Evolutionary conservation across 2,797 vertebrate genomes (phyloP), one percentile per base, ranked within the genome.

Genomic region (Decapterus maruadsi): DNA sequence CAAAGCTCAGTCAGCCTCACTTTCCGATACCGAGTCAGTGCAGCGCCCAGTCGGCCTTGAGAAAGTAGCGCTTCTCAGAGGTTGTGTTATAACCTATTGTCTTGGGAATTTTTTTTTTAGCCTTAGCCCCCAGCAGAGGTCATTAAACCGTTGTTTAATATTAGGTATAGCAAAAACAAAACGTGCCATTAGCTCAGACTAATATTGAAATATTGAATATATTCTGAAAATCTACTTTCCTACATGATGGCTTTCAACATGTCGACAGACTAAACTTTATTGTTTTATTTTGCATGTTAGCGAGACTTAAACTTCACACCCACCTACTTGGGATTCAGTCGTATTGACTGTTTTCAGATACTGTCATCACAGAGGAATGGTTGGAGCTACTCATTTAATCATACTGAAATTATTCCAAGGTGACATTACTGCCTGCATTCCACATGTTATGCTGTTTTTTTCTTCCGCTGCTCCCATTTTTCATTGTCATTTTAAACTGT

Each of bases 401-500:
- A 88, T 81, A 61, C 74, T 68, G 78, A 86, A 89, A 93, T 91
- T 90, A 92, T 93, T 93, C 89, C 93, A 95, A 94, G 94, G 93
- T 95, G 93, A 94, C 92, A 93, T 93, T 93, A 88, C 80, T 83
- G 84, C 78, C 73, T 86, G 78, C 81, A 87, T 88, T 90, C 81
- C 74, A 85, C 87, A 89, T 89, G 86, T 93, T 89, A 57, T 66
- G 59, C 60, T 65, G 81, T 81, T 85, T 77, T 68, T 78, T 68
- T 57, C 80, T 68, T 69, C 63, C 63, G n/a, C 65, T 38, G 81
- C 82, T 90, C 93, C 78, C 83, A 93, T 95, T 94, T 93, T 91
- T 95, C 93, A 94, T 89, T 89, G 91, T 93, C 92, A 93, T 94
- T 94, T 92, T 84, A 90, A 93, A 92, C 89, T 87, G 91, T 92